A percentile compares a stretch with the other conserved stretches of the same genome.
phyloP scores from a whole-genome alignment of 1,140 invertebrate species.

The Himalopsyche phryganea region DNA sequence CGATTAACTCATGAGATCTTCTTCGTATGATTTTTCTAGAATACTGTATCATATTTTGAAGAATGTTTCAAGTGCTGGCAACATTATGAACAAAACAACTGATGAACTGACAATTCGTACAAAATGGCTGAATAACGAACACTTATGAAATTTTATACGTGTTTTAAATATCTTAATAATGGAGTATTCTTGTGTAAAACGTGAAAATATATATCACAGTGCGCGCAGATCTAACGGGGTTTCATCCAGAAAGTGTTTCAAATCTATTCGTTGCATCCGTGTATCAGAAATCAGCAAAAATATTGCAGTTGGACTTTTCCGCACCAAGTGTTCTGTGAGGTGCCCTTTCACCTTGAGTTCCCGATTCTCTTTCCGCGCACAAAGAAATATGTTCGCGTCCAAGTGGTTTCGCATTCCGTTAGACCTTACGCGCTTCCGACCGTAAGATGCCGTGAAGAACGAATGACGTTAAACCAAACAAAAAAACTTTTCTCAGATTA shows the following conservation, averaged over 20 bases:
- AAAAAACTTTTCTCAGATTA: too few species aligned
- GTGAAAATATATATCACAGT: background rate
- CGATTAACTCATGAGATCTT: too few species aligned
- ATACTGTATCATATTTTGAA: background rate
- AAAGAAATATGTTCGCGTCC: too few species aligned
- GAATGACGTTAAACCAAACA: too few species aligned
- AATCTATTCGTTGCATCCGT: background rate
- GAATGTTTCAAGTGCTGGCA: background rate
- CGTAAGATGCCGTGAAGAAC: too few species aligned
- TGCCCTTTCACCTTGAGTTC: background rate
- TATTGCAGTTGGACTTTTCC: slow-evolving; percentile 19
- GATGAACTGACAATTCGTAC: slow-evolving; percentile 10
- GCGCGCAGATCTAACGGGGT: background rate
- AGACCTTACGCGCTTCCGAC: too few species aligned
- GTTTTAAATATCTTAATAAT: slow-evolving; percentile 24
- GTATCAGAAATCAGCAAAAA: slow-evolving; percentile 5
- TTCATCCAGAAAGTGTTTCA: background rate
- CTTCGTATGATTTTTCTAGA: too few species aligned
- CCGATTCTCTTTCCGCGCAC: too few species aligned
- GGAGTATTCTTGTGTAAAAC: slow-evolving; percentile 20
- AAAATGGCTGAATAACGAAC: slow-evolving; percentile 20
- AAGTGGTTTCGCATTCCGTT: too few species aligned
- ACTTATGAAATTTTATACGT: slow-evolving; percentile 10
- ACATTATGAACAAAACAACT: slow-evolving; percentile 2
- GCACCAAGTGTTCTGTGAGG: slow-evolving; percentile 20